Conservation (phyloP, 2,797 vertebrate species). For the Acanthornis magna region DNA sequence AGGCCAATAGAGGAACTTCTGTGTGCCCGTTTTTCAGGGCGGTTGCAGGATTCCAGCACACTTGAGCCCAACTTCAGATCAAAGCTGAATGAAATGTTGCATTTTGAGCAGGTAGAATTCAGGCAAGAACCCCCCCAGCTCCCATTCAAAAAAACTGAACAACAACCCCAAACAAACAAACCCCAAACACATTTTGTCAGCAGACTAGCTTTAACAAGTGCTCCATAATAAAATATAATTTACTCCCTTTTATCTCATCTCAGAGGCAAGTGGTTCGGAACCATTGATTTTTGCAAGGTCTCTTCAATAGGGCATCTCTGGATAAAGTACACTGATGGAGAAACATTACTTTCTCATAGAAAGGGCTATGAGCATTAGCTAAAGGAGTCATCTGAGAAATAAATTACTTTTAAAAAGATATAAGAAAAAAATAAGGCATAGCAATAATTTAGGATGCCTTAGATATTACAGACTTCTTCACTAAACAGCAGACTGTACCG, state of each 20-base stretch:
- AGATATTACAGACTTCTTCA: background rate
- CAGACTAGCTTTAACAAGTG: background rate
- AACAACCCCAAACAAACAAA: background rate
- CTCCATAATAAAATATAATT: background rate
- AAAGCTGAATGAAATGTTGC: background rate
- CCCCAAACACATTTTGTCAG: background rate
- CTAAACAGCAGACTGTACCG: background rate
- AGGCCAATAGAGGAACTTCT: background rate
- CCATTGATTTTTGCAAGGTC: background rate
- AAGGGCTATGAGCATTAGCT: background rate
- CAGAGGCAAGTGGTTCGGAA: background rate
- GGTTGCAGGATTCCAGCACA: background rate
- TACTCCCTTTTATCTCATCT: background rate
- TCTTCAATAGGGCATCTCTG: background rate
- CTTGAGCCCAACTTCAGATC: background rate
- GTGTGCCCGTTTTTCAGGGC: constrained; percentile 30
- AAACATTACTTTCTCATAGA: background rate
- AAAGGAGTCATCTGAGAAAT: background rate
- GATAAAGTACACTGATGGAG: background rate
- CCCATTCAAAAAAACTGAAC: background rate
- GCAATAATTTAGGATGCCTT: background rate
- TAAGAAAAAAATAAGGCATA: background rate
- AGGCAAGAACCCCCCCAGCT: background rate
- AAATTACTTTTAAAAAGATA: background rate
- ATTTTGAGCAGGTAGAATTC: background rate